Base-by-base conservation (phyloP, 1,140 invertebrate species). In the Drosophila insularis region DNA sequence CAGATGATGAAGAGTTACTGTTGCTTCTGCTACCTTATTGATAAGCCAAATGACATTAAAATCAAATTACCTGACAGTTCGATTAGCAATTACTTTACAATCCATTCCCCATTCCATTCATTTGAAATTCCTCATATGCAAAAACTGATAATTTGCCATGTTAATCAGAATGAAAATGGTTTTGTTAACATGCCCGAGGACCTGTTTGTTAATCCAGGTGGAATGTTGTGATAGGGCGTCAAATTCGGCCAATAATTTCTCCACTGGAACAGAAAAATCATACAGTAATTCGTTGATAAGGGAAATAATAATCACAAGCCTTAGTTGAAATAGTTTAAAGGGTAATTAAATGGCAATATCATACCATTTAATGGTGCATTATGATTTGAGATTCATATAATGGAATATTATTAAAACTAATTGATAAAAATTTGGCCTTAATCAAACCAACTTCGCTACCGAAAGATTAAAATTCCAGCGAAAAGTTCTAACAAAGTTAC, bases 31-130 rank as follows among this genome's bases (percentile, higher is more conserved):
- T 50, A 21, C 43, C 43, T 21, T 50, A 50, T 50, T 50, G 43
- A 50, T 50, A 50, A 50, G 43, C 43, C 17, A 50, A 50, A 50
- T 50, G 43, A 50, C 43, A 50, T 50, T 50, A 50, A 50, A 50
- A 50, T 21, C 43, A 50, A 21, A 50, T 50, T 50, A 50, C 8
- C 43, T 50, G 43, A 50, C 43, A 50, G 17, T 50, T 50, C 43
- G 43, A 50, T 50, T 50, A 50, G 43, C 43, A 50, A 50, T 50
- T 50, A 21, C 35, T 13, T 11, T 50, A 0, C 43, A 19, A 46
- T 7, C 4, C 5, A 14, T 43, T 14, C 14, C 32, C 32, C 7
- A 14, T 4, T 14, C 43, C 17, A 21, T 21, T 50, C 43, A 21
- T 50, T 8, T 6, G 11, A 10, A 50, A 21, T 50, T 50, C 17